Evolutionary conservation across 2,113 vertebrate genomes (phyloP), one percentile per base, ranked within the genome.

Genomic region (Garra rufa): DNA sequence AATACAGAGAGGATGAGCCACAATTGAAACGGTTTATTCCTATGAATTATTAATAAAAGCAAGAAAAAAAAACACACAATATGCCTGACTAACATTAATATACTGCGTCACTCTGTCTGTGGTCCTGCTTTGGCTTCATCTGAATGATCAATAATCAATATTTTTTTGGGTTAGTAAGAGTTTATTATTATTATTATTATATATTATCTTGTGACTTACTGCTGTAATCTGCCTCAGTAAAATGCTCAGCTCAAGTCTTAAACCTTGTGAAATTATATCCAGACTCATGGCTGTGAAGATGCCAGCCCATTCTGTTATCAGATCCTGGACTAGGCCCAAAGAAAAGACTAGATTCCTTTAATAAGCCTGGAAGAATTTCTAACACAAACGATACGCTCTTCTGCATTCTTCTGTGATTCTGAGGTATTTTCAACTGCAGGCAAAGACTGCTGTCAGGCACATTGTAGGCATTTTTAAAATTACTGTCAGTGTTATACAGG

Each of bases 301-400:
- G 6, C 9, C 59, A 46, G 61, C 6, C 82, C 50, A 41, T 17
- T 77, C 28, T 63, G 28, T 9, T 52, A 55, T 63, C 63, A n/a
- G 73, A 74, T 57, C 30, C 76, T 67, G 79, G 79, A 14, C 38
- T 82, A 69, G 41, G 52, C 55, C 79, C 65, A 78, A 77, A 43
- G 76, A 71, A 77, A 61, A 81, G 28, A 81, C 71, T 28, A 84
- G 28, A 81, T 74, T 79, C 44, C 67, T 67, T 65, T 21, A 52
- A 55, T 38, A 84, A 76, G 19, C 59, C 59, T n/a, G 6, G 71
- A 57, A 55, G 74, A 87, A 85, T 85, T 38, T 78, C 48, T 63
- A 76, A 26, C 30, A 41, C 52, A 83, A 43, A 59, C 48, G 26
- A 70, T 65, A 57, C 10, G 55, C 63, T 85, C 17, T 24, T 28